Base-by-base conservation (phyloP, 2,888 invertebrate species). In the Coecobrya sp. region DNA sequence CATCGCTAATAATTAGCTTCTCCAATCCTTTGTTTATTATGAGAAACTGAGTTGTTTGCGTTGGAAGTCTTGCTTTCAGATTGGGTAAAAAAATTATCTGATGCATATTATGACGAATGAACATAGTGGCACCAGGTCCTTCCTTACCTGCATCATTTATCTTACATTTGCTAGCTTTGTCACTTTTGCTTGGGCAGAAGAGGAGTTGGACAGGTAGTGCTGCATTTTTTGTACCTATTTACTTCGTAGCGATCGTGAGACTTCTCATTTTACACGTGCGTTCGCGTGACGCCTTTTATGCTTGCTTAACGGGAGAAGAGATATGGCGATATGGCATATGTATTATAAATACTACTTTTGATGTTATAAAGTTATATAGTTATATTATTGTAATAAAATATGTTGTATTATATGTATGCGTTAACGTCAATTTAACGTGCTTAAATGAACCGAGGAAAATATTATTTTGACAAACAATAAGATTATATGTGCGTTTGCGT, bases 71-170 rank as follows among this genome's bases (percentile, higher is more conserved):
- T 13, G 1, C 36, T 70, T 70, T 36, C 70, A 70, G n/a, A 25
- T 65, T 36, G 0, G 22, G 36, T 36, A 70, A 70, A 70, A 65
- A 27, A 65, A 22, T 62, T 16, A 27, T 5, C 11, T 13, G 7
- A 25, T 65, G 5, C n/a, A 65, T 65, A 19, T 59, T 59, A 59
- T 19, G 59, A 65, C 27, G 27, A 27, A 27, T 65, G 49, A 49
- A 49, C 7, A 70, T n/a, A 4, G 36, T 16, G 11, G n/a, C 16
- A 16, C 0, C 30, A 36, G 11, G 70, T 22, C 36, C 70, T 70
- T 70, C 70, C 70, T 70, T 3, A 36, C 70, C n/a, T 70, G 30
- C 8, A 36, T 16, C 42, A 70, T 70, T 70, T 70, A 36, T 70
- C 0, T 13, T 42, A 0, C n/a, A 36, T 70, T 70, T 70, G 0